Percentiles rank a stretch among this genome's conserved stretches.
Evolutionary conservation across 2,113 vertebrate genomes (phyloP).

Genomic region (Pelvicachromis taeniatus): DNA sequence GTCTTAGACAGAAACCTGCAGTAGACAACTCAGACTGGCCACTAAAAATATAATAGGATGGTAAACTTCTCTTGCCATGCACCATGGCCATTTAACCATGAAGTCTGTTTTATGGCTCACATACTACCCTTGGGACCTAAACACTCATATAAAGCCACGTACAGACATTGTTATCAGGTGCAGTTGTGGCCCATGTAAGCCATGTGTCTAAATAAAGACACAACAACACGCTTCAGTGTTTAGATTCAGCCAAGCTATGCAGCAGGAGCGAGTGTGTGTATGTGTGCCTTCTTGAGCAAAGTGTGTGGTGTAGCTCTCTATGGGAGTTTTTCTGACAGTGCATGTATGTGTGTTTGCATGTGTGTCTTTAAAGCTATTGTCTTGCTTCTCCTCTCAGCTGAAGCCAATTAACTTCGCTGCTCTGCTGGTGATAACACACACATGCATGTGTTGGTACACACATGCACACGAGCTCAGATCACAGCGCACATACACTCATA

Average conservation of each 20-base stretch:
- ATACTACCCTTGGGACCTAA: conserved; percentile 18
- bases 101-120: not conserved
- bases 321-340: conserved; percentile 25
- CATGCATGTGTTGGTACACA: not conserved
- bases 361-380: conserved; percentile 53
- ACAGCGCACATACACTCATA: not conserved
- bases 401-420: conserved; percentile 67
- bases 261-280: not conserved
- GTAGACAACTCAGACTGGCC: not conserved
- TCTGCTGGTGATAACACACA: conserved; percentile 38
- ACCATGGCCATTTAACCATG: not conserved
- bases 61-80: not conserved
- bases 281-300: not conserved
- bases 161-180: conserved; percentile 12
- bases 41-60: conserved; percentile 31
- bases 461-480: not conserved
- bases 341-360: not conserved
- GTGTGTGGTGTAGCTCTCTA: conserved; percentile 10
- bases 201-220: conserved; percentile 55
- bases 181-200: conserved; percentile 39
- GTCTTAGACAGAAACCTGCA: not conserved
- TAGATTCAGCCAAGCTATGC: conserved; percentile 40
- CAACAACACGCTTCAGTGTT: conserved; percentile 52
- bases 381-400: conserved; percentile 56
- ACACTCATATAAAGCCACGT: not conserved